Base-by-base conservation (phyloP, 1,140 invertebrate species). In the Eurytemora carolleeae region DNA sequence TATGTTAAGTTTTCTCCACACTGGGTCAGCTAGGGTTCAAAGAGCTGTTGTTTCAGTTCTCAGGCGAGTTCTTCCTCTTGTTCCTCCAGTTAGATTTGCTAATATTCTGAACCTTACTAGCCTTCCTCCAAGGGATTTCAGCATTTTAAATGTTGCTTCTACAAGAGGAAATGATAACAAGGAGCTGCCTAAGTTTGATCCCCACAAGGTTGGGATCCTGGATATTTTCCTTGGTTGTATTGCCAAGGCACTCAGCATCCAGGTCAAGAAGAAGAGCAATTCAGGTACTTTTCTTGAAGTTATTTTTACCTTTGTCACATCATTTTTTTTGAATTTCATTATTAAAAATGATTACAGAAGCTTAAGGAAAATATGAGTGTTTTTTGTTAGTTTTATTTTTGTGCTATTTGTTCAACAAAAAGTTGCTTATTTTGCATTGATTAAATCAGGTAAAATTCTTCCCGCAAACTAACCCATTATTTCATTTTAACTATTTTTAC, bases 21-120 rank as follows among this genome's bases (percentile, higher is more conserved):
- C 89, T 1, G 90, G 90, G 52, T 92, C 90, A 64, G 89, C 91
- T 55, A 76, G 92, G 61, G 88, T 96, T 1, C 91, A 95, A 70
- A 78, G 92, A 71, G 91, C 96, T 77, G 80, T 95, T 19, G 85
- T 80, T 21, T 81, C 83, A 1, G 72, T 92, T 1, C 69, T 92
- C 18, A 73, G 84, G 44, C 77, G 87, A 68, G 87, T 92, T 61
- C 69, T 92, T n/a, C 85, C 86, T 0, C 84, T 87, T 73, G 84
- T 90, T 17, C 78, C 82, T 12, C 83, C 83, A 0, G 74, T 77
- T 59, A 76, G 73, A 24, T 77, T 85, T 52, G 80, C 78, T 0
- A 77, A 76, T 63, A 78, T 88, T 7, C 71, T 86, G 20, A 79
- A 78, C 1, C 80, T 87, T 1, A 75, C 78, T 17, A 69, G 74